Evolutionary conservation across 2,113 vertebrate genomes (phyloP), one percentile per base, ranked within the genome.

Genomic region (Tachysurus vachellii): DNA sequence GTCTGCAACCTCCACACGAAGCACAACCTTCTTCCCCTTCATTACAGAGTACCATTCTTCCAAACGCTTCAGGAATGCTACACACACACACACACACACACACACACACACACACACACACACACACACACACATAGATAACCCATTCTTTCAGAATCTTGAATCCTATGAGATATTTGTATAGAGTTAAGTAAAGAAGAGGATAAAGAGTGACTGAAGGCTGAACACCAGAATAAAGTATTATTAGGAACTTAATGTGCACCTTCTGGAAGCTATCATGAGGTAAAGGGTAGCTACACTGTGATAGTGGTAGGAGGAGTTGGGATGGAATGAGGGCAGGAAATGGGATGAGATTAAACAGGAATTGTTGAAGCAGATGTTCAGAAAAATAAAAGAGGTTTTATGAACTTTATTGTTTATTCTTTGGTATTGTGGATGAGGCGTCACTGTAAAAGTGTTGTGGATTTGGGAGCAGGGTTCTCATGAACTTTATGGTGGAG

Each of bases 11-110:
- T 98, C 97, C 53, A 97, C 95, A 1, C 85, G 88, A 94, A 98
- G 56, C 79, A 97, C 96, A 36, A 97, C 95, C 91, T 94, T 98
- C 83, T 96, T 95, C 42, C 97, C 97, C 68, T 94, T 97, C 23
- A 97, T 95, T 89, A 97, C 95, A 0, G 96, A 95, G 93, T 98
- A 98, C 71, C 95, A 96, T 0, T 94, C 93, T 0, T 98, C 97
- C 71, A 98, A 90, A 86, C 91, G 97, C 86, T 92, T 96, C 8
- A 96, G 94, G 93, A 98, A 97, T 80, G 96, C 97, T 98, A 64
- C 57, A 76, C 73, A 84, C 62, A 79, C 42, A 76, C 68, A 85
- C 66, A 88, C 47, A 83, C 47, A 70, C 66, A 70, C 66, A 71
- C 71, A 80, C 71, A 83, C 61, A 82, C 36, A 81, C 66, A 84